phyloP scores from a whole-genome alignment of 2,113 vertebrate genomes.

The Deroptyus accipitrinus region DNA sequence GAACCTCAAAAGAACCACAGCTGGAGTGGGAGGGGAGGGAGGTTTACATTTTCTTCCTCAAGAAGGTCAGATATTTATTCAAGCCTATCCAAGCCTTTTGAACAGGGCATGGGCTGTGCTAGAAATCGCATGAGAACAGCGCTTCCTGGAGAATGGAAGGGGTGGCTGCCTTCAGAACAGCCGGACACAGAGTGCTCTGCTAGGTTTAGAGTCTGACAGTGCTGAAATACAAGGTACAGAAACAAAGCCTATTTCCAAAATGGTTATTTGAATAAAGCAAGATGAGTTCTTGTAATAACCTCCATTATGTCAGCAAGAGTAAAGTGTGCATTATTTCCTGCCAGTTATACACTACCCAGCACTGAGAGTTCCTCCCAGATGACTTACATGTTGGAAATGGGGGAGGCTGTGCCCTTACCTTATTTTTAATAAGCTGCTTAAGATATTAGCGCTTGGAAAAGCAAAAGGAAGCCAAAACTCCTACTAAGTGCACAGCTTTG shows the following conservation, averaged over 20 bases:
- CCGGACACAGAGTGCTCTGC: rapidly evolving
- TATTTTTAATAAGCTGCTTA: background rate
- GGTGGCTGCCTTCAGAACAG: background rate
- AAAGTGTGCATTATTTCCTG: background rate
- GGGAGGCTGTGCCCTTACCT: background rate
- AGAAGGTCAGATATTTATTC: slow-evolving; percentile 52
- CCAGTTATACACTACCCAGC: background rate
- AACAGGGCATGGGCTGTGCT: background rate
- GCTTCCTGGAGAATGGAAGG: background rate
- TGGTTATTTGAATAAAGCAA: background rate
- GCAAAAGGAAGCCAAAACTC: background rate
- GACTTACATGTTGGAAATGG: background rate
- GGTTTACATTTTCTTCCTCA: background rate
- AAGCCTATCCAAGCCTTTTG: slow-evolving; percentile 33
- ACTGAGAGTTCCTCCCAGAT: background rate
- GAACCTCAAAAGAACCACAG: slow-evolving; percentile 9
- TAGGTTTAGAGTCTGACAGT: background rate
- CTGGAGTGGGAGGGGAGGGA: background rate
- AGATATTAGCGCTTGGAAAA: background rate
- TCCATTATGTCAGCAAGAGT: background rate
- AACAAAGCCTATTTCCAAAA: background rate
- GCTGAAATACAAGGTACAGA: background rate
- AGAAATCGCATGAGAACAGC: background rate
- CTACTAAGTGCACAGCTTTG: background rate
- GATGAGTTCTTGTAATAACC: background rate